Evolutionary conservation across 2,113 vertebrate species (phyloP), one percentile per base, ranked within the genome.

Genomic region (Paraplagusia blochii): DNA sequence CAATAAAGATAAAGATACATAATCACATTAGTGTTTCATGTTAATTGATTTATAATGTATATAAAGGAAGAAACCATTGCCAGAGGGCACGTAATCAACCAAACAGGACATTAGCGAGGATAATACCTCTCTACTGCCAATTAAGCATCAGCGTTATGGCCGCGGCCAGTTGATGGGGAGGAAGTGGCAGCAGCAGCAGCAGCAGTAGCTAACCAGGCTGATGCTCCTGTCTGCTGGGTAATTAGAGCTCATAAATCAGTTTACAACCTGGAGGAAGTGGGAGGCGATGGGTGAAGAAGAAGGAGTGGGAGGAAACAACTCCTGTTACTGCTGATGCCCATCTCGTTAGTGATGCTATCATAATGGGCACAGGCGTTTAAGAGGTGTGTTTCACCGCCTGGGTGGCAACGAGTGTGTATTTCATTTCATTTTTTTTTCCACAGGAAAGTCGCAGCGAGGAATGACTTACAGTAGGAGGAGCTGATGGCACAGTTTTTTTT

Each of bases 201-300:
- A 54, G 63, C 34, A 36, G 47, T 16, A 43, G 66, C 50, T 51
- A 63, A 60, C 48, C 52, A 22, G 33, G 12, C 66, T 18, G 56
- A 80, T 50, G 75, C 74, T 4, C 47, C 73, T 36, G 47, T 73
- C 70, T 69, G 51, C 1, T 5, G 63, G 56, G 73, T 78, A 84
- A 83, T 87, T 83, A 86, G 72, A 74, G 69, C 63, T 63, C 61
- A 71, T 76, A 64, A 77, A 78, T 74, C 72, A 54, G 66, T 69
- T 72, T 64, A 69, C 52, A 68, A 64, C 63, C 64, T 47, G 53
- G 51, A 61, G 62, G 66, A 72, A 76, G 71, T 69, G 53, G 19
- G 54, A 69, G 47, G 39, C 44, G 39, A 76, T 61, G 72, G 74
- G 66, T 54, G 55, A 60, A 71, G 64, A 58, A 45, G 63, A 17